These are phyloP conservation scores for Rotaria macrura DNA, from an alignment of 2,888 invertebrate species.

Conservation along the genomic window DNA sequence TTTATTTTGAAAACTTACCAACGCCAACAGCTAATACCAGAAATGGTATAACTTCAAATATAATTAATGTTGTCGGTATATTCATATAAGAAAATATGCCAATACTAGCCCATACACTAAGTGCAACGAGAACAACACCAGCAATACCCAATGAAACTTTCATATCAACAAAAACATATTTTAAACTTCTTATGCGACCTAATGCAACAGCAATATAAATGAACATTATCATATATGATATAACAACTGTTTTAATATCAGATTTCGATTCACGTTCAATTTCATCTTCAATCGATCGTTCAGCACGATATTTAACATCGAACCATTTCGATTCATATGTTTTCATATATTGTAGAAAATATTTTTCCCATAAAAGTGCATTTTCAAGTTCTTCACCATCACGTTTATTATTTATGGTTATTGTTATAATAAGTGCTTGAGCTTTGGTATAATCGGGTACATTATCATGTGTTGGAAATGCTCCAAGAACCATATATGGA, in stretches of 20 bases:
- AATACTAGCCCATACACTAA: slow-evolving; percentile 71
- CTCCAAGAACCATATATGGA: slow-evolving; percentile 81
- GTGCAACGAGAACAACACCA: slow-evolving; percentile 71
- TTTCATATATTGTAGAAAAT: slow-evolving; percentile 49
- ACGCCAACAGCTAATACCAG: slow-evolving; percentile 85
- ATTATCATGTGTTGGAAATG: slow-evolving; percentile 53
- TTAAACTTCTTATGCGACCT: slow-evolving; percentile 53
- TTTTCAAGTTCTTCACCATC: slow-evolving; percentile 47
- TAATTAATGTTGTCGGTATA: slow-evolving; percentile 71
- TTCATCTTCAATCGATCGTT: slow-evolving; percentile 90
- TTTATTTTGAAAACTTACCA: neutral
- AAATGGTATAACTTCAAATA: slow-evolving; percentile 89
- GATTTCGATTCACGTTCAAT: slow-evolving; percentile 72
- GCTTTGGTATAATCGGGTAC: slow-evolving; percentile 61
- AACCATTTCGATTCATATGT: slow-evolving; percentile 39
- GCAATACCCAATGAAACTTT: slow-evolving; percentile 70
- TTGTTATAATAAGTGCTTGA: slow-evolving; percentile 73
- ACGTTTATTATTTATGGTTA: slow-evolving; percentile 47
- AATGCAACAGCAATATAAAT: slow-evolving; percentile 73
- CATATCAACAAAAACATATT: slow-evolving; percentile 61
- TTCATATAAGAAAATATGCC: slow-evolving; percentile 73
- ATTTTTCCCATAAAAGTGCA: slow-evolving; percentile 45
- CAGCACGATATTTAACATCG: slow-evolving; percentile 37
- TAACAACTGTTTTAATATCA: slow-evolving; percentile 69
- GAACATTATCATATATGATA: slow-evolving; percentile 86